Evolutionary conservation across 64 coral and sea anemone species (phyloP).

Genomic region (Trachythela sp.): DNA sequence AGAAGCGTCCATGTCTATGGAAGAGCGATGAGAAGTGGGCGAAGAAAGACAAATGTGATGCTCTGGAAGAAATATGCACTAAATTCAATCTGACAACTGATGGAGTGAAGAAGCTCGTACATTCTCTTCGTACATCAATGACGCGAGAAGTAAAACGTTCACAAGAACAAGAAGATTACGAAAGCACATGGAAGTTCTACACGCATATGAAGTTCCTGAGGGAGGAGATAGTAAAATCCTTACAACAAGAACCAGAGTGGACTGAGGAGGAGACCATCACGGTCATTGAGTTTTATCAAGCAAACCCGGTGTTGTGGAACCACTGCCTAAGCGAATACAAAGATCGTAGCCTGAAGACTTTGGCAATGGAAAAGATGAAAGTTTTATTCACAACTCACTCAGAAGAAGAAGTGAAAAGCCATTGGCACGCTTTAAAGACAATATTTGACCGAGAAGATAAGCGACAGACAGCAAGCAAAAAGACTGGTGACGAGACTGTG

Average conservation of each 20-base stretch:
- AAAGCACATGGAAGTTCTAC: conserved; percentile 21
- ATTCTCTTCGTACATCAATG: conserved; percentile 19
- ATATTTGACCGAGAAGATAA: conserved; percentile 25
- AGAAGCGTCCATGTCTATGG: neutral
- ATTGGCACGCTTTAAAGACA: conserved; percentile 6
- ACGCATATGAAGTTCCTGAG: neutral
- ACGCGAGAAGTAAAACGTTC: neutral
- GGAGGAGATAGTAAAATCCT: neutral
- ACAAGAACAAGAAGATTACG: neutral
- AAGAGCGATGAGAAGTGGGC: neutral
- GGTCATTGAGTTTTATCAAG: conserved; percentile 8
- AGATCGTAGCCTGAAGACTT: conserved; percentile 3
- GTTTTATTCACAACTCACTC: neutral
- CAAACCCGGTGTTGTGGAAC: conserved; percentile 20
- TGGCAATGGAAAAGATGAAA: conserved; percentile 8
- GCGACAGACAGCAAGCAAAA: neutral
- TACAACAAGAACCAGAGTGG: conserved; percentile 28
- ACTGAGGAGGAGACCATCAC: conserved; percentile 3
- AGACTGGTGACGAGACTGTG: neutral
- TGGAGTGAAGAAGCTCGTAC: neutral
- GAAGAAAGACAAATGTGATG: conserved; percentile 4
- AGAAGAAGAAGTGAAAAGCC: neutral
- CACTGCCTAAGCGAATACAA: conserved; percentile 23
- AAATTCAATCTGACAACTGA: conserved; percentile 7
- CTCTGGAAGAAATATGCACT: neutral